Percentiles rank a stretch among this genome's conserved stretches.
Evolutionary conservation across 2,888 invertebrate genomes (phyloP).

Genomic region (Phengaris alcon): DNA sequence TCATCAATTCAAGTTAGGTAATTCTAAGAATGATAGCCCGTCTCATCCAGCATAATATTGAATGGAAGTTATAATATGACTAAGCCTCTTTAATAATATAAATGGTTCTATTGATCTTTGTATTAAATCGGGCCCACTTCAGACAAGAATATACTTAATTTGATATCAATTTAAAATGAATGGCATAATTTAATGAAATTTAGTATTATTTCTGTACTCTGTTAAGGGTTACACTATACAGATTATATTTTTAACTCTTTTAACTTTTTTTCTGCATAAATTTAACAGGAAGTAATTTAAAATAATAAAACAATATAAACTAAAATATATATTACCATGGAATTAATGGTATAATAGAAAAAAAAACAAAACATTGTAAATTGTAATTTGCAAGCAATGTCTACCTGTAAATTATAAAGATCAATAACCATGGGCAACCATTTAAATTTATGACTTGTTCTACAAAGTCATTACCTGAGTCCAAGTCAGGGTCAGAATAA

Average conservation of each 20-base stretch:
- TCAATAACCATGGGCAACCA: too few relatives aligned
- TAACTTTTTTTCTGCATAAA: too few relatives aligned
- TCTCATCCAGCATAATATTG: background rate
- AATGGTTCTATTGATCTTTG: conserved; percentile 8
- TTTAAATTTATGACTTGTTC: too few relatives aligned
- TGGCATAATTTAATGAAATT: background rate
- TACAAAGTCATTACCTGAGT: too few relatives aligned
- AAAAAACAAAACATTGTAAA: too few relatives aligned
- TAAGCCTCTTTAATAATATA: background rate
- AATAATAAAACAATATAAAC: too few relatives aligned
- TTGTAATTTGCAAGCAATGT: too few relatives aligned
- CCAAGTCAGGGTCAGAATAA: too few relatives aligned
- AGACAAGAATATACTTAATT: conserved; percentile 9
- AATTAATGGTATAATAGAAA: too few relatives aligned
- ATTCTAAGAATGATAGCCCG: background rate
- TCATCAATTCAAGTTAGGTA: background rate
- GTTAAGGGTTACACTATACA: background rate
- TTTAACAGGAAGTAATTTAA: too few relatives aligned
- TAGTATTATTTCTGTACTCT: background rate
- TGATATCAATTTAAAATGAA: background rate
- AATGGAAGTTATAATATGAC: background rate
- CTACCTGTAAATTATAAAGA: too few relatives aligned
- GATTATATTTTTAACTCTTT: background rate
- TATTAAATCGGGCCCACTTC: background rate
- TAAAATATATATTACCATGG: too few relatives aligned